Conservation (phyloP, 2,888 invertebrate genomes). For the Oxytorus armatus region DNA sequence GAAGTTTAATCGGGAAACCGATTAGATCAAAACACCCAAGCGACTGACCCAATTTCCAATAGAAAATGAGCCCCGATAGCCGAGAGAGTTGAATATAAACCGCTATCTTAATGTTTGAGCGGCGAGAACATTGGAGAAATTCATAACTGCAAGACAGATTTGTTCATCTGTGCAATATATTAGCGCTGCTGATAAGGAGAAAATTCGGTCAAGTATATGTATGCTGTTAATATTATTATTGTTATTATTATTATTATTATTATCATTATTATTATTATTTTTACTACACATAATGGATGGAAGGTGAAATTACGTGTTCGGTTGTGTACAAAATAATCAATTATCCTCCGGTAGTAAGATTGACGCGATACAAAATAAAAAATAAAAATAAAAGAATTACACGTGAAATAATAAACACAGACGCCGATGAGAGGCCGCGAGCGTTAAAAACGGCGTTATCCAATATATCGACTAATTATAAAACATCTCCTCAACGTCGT, state of each 20-base stretch:
- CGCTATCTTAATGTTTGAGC: background rate
- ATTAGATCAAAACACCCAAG: constrained; percentile 8
- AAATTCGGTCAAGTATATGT: constrained; percentile 51
- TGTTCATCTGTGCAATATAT: constrained; percentile 21
- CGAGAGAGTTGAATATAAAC: constrained; percentile 17
- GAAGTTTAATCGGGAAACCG: background rate
- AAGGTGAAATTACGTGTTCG: constrained; percentile 36
- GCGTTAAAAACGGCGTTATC: constrained; percentile 53
- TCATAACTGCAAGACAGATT: constrained; percentile 24
- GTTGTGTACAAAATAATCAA: background rate
- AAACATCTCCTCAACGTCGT: constrained; percentile 2
- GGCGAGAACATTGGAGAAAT: constrained; percentile 41
- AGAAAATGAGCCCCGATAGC: constrained; percentile 16
- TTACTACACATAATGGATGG: constrained; percentile 14
- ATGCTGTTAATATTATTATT: background rate
- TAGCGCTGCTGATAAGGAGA: constrained; percentile 32
- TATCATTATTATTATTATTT: background rate
- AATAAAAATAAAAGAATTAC: background rate
- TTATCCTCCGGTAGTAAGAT: constrained; percentile 3
- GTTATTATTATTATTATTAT: background rate
- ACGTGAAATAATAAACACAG: constrained; percentile 35
- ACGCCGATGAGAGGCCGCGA: constrained; percentile 37
- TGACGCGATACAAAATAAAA: constrained; percentile 3
- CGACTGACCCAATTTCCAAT: constrained; percentile 42
- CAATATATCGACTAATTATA: constrained; percentile 53